Evolutionary conservation across 2,797 vertebrate species (phyloP).

Genomic region (Amblyraja radiata): DNA sequence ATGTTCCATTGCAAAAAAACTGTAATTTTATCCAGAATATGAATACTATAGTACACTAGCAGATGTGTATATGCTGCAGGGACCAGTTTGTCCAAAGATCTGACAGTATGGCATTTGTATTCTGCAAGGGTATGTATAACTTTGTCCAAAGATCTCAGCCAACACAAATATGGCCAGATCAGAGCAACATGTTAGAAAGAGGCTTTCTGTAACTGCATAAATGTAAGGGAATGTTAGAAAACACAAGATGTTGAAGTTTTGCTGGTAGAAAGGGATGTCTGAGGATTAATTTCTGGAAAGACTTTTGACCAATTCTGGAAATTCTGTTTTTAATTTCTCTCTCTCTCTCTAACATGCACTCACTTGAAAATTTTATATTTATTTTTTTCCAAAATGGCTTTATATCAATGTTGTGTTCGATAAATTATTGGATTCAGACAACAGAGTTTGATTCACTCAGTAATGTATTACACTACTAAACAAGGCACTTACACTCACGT

Average conservation of each 20-base stretch:
- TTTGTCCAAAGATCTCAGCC: slow-evolving; percentile 33
- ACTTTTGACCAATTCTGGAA: not conserved
- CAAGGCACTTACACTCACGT: too few species aligned
- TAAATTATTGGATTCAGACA: too few species aligned
- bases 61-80: slow-evolving; percentile 35
- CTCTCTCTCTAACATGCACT: not conserved
- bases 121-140: slow-evolving; percentile 31
- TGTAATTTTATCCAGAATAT: slow-evolving; percentile 29
- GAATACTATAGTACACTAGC: slow-evolving; percentile 27
- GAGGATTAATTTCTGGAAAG: slow-evolving; percentile 22
- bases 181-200: slow-evolving; percentile 34
- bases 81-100: slow-evolving; percentile 34
- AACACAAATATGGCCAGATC: slow-evolving; percentile 33
- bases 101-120: slow-evolving; percentile 35
- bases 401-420: not conserved
- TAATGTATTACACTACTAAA: too few species aligned
- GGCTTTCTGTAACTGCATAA: slow-evolving; percentile 17
- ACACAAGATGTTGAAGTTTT: not conserved
- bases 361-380: not conserved
- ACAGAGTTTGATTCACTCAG: too few species aligned
- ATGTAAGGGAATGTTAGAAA: slow-evolving; percentile 16
- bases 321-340: not conserved
- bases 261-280: not conserved
- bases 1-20: slow-evolving; percentile 4
- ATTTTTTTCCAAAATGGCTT: not conserved